phyloP scores from a whole-genome alignment of 2,888 invertebrate genomes.

The Thelaira solivaga region DNA sequence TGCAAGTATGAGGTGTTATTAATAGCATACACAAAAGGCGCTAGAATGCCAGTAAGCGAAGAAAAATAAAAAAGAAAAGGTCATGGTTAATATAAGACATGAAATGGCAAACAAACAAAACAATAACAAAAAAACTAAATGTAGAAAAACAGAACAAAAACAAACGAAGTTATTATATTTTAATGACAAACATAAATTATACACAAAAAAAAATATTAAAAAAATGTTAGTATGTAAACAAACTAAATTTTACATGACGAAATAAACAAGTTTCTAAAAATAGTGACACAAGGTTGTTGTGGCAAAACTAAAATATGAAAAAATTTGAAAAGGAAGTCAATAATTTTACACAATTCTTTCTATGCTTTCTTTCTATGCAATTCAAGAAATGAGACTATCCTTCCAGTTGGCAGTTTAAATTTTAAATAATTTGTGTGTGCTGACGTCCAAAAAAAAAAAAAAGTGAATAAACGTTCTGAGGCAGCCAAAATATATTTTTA shows the following conservation, averaged over 20 bases:
- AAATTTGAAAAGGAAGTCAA: no score
- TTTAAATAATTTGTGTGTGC: no score
- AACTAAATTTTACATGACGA: background rate
- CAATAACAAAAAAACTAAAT: background rate
- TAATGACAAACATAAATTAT: constrained; percentile 15
- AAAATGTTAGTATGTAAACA: background rate
- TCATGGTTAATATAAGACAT: constrained; percentile 24
- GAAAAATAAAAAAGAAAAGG: constrained; percentile 30
- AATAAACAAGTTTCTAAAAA: constrained; percentile 2
- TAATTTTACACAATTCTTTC: no score
- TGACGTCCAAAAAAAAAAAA: no score
- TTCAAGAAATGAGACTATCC: no score
- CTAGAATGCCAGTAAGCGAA: no score
- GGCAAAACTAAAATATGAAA: no score
- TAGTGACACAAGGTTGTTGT: background rate
- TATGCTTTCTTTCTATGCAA: no score
- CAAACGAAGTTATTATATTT: constrained; percentile 16
- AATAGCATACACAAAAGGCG: no score
- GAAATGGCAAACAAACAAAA: constrained; percentile 8
- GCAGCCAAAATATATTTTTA: no score
- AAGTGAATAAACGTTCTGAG: no score
- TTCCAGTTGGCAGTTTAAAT: no score
- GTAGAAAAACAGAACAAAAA: background rate
- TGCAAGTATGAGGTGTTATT: constrained; percentile 23
- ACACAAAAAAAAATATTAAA: background rate